Base-by-base conservation (phyloP, 2,888 invertebrate genomes). In the Leucophora obtusa region DNA sequence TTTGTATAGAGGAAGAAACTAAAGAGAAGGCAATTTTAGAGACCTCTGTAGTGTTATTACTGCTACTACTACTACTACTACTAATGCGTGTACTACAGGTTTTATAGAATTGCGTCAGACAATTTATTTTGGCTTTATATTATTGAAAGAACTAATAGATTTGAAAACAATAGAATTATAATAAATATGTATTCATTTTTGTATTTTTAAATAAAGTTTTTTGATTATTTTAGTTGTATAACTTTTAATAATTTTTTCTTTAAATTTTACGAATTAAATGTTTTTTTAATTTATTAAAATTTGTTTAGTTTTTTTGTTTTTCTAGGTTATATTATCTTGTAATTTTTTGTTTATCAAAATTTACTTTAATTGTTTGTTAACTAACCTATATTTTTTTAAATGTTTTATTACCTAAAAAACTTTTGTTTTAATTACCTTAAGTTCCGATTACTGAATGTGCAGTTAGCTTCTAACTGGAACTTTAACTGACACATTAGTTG, bases 81-180 rank as follows among this genome's bases (percentile, higher is more conserved):
- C 72, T n/a, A 77, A 53, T 28, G 60, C 59, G n/a, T 50, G 63
- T 63, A 56, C 63, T 75, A 58, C 82, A 79, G 82, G 82, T 82
- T 82, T 28, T 65, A 33, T 65, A 73, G 74, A 80, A 82, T 83
- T 83, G 83, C 83, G 83, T 83, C 83, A 83, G 83, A 71, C 68
- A 74, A 79, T 63, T 69, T 69, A 38, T 38, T 38, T 38, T 38
- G 28, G 38, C 38, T 38, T 38, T 38, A 38, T 38, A 11, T 11
- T 14, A 38, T 10, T 11, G 28, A 65, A 65, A 58, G 50, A 63
- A 51, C 17, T 18, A 14, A 58, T 6, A 6, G 6, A 28, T 28
- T 28, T 4, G 6, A 28, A 28, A 28, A 7, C 28, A 28, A 28
- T 28, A 4, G 28, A 28, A 28, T 28, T 28, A 28, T 28, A 28